A percentile compares a stretch with the other conserved stretches of the same genome.
Evolutionary conservation across 1,140 invertebrate species (phyloP).

Genomic region (Diorhabda sublineata): DNA sequence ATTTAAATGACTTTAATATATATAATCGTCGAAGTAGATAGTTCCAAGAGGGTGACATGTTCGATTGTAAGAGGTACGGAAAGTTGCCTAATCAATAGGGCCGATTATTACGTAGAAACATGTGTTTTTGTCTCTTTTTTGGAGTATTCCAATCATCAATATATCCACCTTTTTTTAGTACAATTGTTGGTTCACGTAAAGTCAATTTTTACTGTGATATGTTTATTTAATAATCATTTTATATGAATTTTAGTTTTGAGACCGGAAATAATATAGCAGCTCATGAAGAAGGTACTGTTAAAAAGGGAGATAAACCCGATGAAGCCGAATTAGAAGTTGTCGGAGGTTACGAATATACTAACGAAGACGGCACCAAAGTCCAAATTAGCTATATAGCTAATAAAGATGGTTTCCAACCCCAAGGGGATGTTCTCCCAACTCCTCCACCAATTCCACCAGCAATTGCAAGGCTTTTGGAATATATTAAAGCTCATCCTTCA

Average conservation of each 20-base stretch:
- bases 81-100: too few relatives aligned
- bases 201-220: too few relatives aligned
- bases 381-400: slow-evolving; percentile 54
- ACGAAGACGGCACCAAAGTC: slow-evolving; percentile 53
- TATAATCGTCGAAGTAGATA: too few relatives aligned
- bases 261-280: slow-evolving; percentile 56
- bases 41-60: too few relatives aligned
- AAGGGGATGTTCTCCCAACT: slow-evolving; percentile 61
- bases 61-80: too few relatives aligned
- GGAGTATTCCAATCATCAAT: too few relatives aligned
- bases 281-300: slow-evolving; percentile 51
- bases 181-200: too few relatives aligned
- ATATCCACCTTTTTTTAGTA: too few relatives aligned
- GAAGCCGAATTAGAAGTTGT: slow-evolving; percentile 29
- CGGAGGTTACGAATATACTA: slow-evolving; percentile 43
- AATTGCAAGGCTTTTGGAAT: slow-evolving; percentile 54
- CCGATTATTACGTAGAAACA: too few relatives aligned
- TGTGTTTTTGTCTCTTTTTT: too few relatives aligned
- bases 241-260: slow-evolving; percentile 47
- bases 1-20: too few relatives aligned
- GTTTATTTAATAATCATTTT: too few relatives aligned
- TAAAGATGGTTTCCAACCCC: slow-evolving; percentile 55
- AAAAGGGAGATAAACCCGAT: slow-evolving; percentile 35
- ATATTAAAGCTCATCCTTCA: slow-evolving; percentile 26
- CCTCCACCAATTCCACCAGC: slow-evolving; percentile 67